phyloP scores from a whole-genome alignment of 53 echinoderm and acorn worm species.

The Henricia sp. region DNA sequence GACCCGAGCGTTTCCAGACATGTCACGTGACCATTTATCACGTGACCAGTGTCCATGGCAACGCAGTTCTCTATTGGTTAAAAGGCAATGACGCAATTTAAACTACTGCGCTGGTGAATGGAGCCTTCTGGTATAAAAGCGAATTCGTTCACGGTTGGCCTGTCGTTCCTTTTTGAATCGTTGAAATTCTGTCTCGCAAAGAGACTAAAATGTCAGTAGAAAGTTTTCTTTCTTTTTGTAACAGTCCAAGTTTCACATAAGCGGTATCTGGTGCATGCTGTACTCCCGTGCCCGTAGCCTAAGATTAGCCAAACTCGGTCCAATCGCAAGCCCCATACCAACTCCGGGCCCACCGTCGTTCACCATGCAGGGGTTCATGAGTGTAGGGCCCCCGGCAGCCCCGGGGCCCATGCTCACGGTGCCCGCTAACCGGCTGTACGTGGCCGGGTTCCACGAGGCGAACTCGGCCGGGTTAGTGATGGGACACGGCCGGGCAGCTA shows the following conservation, averaged over 20 bases:
- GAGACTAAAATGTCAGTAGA: slow-evolving; percentile 4
- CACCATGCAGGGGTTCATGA: slow-evolving; percentile 59
- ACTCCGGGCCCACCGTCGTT: slow-evolving; percentile 44
- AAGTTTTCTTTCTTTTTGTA: background rate
- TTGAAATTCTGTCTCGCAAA: no score
- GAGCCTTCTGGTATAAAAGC: no score
- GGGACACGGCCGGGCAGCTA: slow-evolving; percentile 88
- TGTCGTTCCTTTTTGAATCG: no score
- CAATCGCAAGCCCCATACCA: slow-evolving; percentile 46
- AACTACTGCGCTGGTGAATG: no score
- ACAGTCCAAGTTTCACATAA: slow-evolving; percentile 52
- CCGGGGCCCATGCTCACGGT: slow-evolving; percentile 66
- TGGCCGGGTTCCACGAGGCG: slow-evolving; percentile 75
- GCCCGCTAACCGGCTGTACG: slow-evolving; percentile 80
- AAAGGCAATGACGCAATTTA: no score
- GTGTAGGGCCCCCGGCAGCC: slow-evolving; percentile 7
- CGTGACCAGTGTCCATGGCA: no score
- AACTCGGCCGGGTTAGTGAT: slow-evolving; percentile 82
- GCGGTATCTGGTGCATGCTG: slow-evolving; percentile 85
- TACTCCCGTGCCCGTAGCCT: slow-evolving; percentile 77
- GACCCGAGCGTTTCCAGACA: no score
- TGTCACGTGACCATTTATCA: no score
- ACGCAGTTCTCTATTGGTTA: no score
- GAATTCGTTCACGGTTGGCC: no score
- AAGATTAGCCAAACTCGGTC: slow-evolving; percentile 76